These are phyloP conservation scores for Bryconaethiops microstoma DNA, from an alignment of 2,797 vertebrate genomes.

Conservation along the genomic window DNA sequence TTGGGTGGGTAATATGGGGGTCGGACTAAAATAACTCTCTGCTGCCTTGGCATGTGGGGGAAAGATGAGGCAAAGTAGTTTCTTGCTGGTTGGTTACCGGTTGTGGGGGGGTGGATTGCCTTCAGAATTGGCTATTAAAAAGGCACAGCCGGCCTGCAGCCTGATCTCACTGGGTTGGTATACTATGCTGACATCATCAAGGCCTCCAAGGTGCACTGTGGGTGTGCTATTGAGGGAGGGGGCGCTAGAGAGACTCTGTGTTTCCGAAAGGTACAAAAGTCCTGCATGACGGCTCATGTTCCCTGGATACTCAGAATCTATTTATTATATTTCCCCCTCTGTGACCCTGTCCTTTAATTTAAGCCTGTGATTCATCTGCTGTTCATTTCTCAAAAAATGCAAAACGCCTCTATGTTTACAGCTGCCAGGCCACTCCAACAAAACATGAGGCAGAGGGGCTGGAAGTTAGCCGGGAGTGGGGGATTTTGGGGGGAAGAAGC, in stretches of 20 bases:
- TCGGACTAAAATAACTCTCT: conserved; percentile 81
- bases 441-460: conserved; percentile 55
- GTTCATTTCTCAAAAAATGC: conserved; percentile 86
- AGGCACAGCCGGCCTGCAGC: conserved; percentile 39
- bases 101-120: not conserved
- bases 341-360: conserved; percentile 90
- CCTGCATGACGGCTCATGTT: conserved; percentile 72
- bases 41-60: conserved; percentile 71
- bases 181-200: conserved; percentile 61
- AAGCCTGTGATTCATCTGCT: conserved; percentile 90
- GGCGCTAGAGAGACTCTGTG: conserved; percentile 51
- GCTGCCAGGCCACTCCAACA: conserved; percentile 66
- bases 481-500: not conserved
- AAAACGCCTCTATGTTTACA: conserved; percentile 85
- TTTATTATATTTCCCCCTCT: conserved; percentile 81
- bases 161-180: conserved; percentile 56
- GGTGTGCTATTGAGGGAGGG: conserved; percentile 35
- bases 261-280: conserved; percentile 74
- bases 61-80: conserved; percentile 47
- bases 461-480: conserved; percentile 34
- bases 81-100: conserved; percentile 35
- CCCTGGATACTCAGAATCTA: conserved; percentile 82
- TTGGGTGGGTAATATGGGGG: conserved; percentile 41
- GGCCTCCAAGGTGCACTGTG: conserved; percentile 62
- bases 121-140: conserved; percentile 67